phyloP scores from a whole-genome alignment of 2,888 invertebrate species.

The Gortyna flavago region DNA sequence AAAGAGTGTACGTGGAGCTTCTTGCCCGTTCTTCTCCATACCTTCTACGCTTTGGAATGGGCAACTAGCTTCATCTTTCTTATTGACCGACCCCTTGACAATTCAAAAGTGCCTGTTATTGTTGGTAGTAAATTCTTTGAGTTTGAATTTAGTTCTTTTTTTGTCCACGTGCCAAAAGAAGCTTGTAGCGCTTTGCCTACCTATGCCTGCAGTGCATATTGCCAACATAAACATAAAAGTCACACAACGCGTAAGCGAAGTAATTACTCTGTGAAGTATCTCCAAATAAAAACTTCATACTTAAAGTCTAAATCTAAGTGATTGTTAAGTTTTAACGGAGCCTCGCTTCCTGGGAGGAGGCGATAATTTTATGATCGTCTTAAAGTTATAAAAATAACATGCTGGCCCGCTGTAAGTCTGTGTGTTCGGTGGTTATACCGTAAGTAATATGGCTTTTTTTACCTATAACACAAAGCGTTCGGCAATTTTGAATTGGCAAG shows the following conservation, averaged over 20 bases:
- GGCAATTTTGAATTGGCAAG: not conserved
- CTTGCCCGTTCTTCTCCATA: too few species aligned
- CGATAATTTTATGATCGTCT: slow-evolving; percentile 46
- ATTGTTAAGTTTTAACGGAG: slow-evolving; percentile 45
- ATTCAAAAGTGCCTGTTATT: not conserved
- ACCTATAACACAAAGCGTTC: not conserved
- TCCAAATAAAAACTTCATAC: slow-evolving; percentile 30
- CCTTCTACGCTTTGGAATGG: too few species aligned
- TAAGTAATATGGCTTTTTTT: not conserved
- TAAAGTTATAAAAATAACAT: slow-evolving; percentile 46
- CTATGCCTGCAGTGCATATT: not conserved
- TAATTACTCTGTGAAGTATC: slow-evolving; percentile 6
- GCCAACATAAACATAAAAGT: not conserved
- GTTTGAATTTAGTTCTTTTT: not conserved
- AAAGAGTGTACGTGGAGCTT: too few species aligned
- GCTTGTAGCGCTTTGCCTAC: not conserved
- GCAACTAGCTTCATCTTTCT: not conserved
- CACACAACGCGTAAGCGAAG: not conserved
- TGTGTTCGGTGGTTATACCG: not conserved
- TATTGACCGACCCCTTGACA: not conserved
- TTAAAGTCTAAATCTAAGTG: slow-evolving; percentile 54
- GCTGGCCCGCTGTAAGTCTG: slow-evolving; percentile 16
- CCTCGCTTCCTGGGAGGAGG: slow-evolving; percentile 27
- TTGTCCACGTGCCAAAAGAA: not conserved
- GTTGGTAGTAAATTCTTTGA: not conserved